Conservation (phyloP, 1,140 invertebrate species). For the Zophobas morio region DNA sequence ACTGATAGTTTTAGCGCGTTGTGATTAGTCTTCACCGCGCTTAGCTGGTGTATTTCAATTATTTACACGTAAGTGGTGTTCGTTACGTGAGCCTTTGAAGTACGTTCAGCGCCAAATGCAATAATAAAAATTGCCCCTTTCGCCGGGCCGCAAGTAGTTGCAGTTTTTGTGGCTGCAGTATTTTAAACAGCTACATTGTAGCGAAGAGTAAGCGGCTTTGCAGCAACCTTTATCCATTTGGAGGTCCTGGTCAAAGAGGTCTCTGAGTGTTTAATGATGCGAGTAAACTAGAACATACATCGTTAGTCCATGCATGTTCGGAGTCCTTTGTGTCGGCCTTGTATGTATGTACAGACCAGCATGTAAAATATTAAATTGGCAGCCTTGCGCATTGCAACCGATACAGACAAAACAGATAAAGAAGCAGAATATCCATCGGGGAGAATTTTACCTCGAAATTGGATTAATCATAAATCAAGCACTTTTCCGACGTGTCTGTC, state of each 20-base stretch:
- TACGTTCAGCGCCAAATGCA: too few species aligned
- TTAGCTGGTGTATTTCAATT: too few species aligned
- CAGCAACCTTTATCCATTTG: constrained; percentile 53
- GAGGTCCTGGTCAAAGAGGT: constrained; percentile 54
- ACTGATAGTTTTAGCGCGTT: too few species aligned
- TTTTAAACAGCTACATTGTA: constrained; percentile 28
- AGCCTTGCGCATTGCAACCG: neutral
- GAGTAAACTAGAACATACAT: constrained; percentile 61
- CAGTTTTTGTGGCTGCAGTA: neutral
- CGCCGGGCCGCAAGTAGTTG: constrained; percentile 9
- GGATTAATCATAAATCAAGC: constrained; percentile 44
- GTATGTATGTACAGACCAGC: constrained; percentile 19
- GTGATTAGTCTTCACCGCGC: too few species aligned
- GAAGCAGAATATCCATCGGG: neutral
- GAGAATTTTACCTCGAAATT: neutral
- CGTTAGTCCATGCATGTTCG: constrained; percentile 55
- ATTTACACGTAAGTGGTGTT: too few species aligned
- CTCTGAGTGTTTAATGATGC: constrained; percentile 58
- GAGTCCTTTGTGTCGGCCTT: constrained; percentile 29
- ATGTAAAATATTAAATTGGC: constrained; percentile 38
- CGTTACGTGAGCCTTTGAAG: too few species aligned
- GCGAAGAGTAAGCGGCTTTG: constrained; percentile 31
- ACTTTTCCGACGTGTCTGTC: constrained; percentile 40
- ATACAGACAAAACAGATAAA: neutral
- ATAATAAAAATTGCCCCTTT: constrained; percentile 13